A percentile compares a stretch with the other conserved stretches of the same genome.
phyloP scores from a whole-genome alignment of 2,888 invertebrate species.

The Pseudolycoriella hygida region DNA sequence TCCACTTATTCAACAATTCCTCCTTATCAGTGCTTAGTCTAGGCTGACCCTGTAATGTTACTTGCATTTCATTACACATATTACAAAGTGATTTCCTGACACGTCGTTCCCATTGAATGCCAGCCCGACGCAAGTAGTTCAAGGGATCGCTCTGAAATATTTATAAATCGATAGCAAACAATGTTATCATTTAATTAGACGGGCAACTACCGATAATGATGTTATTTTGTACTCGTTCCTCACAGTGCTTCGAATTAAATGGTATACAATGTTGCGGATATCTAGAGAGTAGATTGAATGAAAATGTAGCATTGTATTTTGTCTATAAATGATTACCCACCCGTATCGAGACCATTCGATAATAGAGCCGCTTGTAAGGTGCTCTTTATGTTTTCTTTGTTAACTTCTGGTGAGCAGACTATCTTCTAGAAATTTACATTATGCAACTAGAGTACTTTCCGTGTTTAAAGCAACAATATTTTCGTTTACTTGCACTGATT shows the following conservation, averaged over 20 bases:
- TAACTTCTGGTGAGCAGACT: slow-evolving; percentile 57
- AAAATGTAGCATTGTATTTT: too few relatives aligned
- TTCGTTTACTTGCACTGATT: slow-evolving; percentile 52
- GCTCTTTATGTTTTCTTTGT: slow-evolving; percentile 58
- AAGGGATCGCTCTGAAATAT: slow-evolving; percentile 38
- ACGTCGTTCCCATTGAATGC: slow-evolving; percentile 83
- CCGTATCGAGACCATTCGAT: slow-evolving; percentile 60
- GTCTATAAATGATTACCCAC: too few relatives aligned
- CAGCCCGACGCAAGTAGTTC: slow-evolving; percentile 64
- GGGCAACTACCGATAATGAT: slow-evolving; percentile 14
- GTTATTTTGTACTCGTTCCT: slow-evolving; percentile 21
- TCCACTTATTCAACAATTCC: slow-evolving; percentile 74
- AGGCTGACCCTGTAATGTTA: slow-evolving; percentile 56
- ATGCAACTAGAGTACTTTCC: too few relatives aligned
- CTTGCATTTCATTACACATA: slow-evolving; percentile 82
- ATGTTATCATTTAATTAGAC: background rate
- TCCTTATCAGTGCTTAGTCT: slow-evolving; percentile 62
- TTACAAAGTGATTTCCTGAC: slow-evolving; percentile 90
- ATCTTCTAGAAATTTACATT: slow-evolving; percentile 38
- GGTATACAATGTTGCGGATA: slow-evolving; percentile 67
- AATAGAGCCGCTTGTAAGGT: slow-evolving; percentile 60
- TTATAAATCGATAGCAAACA: background rate
- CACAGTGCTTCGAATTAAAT: slow-evolving; percentile 48
- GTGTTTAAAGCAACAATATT: background rate
- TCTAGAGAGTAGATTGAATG: slow-evolving; percentile 20